Evolutionary conservation across 2,113 vertebrate genomes (phyloP), one percentile per base, ranked within the genome.

Genomic region (Rhea americana): DNA sequence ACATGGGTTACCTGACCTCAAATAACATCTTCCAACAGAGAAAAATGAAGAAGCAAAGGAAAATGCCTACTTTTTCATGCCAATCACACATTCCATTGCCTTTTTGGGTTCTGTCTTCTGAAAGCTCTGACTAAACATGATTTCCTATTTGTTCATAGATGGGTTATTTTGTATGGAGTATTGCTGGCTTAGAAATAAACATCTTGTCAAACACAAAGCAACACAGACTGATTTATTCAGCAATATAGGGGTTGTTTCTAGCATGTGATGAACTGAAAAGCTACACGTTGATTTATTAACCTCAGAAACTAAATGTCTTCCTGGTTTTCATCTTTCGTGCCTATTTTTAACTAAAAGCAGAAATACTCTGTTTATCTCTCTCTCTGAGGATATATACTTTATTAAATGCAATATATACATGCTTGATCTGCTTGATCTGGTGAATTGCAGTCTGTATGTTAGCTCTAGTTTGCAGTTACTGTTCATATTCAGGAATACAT

Each of bases 191-290:
- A 79, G 61, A 91, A 93, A 82, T 70, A 84, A 94, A 88, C 53
- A 76, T 45, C 50, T 82, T 92, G 79, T 77, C 61, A 83, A 76
- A 91, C 20, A 82, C 55, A 96, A 93, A 90, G 76, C 43, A 92
- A 76, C 72, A 83, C 18, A 85, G 55, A 81, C 35, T 45, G 61
- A 85, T 89, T 83, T 89, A 87, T 83, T 93, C 67, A 88, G 61
- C 68, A 74, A 47, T 32, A 89, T 15, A 74, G 3, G 17, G n/a
- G 12, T 0, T 13, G 30, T 30, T 91, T 87, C 82, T 73, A 83
- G 47, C 25, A 87, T 48, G 53, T 25, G 59, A 77, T 53, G 35
- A 96, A 82, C 68, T 82, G 48, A 85, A 88, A 92, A 91, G 11
- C 55, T 73, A 66, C 32, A 53, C 1, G 1, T 9, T 90, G 48